Evolutionary conservation across 1,140 invertebrate species (phyloP), one percentile per base, ranked within the genome.

Genomic region (Bombus superbus): DNA sequence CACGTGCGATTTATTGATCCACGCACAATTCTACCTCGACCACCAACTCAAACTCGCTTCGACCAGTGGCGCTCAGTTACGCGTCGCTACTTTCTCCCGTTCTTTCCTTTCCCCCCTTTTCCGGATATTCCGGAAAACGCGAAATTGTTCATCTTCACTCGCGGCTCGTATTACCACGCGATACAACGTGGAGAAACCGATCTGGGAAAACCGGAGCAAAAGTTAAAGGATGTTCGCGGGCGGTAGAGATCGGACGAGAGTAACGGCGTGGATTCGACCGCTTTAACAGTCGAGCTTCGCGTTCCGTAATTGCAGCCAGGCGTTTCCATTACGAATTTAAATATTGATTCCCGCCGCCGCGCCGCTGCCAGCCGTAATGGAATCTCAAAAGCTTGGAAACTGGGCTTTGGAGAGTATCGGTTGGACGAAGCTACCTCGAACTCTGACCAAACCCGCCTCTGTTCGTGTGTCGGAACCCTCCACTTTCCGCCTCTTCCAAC

Each of bases 1-100:
- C 91, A 94, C 93, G 93, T 92, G 94, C 93, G 93, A 95, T 94
- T 95, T 95, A 95, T 95, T 95, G 94, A 95, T 95, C 94, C 94
- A 94, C 94, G 94, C 94, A 94, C 94, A 90, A 90, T 90, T 90
- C 86, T 62, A 85, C 74, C 78, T 88, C 86, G 59, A 85, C 79
- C 75, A 42, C 82, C 66, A 77, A 88, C 89, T 89, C 74, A 68
- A 82, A 78, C 88, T 85, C 79, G 68, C 22, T 83, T 74, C 38
- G 90, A 79, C 87, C 92, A 93, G 91, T 92, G 90, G 91, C 85
- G 92, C 90, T 93, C 90, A 92, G 82, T 73, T 62, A 77, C 68
- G 72, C 66, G 69, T 57, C n/a, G 53, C 74, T n/a, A 22, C 18
- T 44, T 6, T 4, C n/a, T 64, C 38, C 5, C 13, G 1, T 35